A percentile compares a stretch with the other conserved stretches of the same genome.
These are phyloP conservation scores for Myotis vivesi DNA, from an alignment of 2,797 vertebrate species.

Conservation along the genomic window DNA sequence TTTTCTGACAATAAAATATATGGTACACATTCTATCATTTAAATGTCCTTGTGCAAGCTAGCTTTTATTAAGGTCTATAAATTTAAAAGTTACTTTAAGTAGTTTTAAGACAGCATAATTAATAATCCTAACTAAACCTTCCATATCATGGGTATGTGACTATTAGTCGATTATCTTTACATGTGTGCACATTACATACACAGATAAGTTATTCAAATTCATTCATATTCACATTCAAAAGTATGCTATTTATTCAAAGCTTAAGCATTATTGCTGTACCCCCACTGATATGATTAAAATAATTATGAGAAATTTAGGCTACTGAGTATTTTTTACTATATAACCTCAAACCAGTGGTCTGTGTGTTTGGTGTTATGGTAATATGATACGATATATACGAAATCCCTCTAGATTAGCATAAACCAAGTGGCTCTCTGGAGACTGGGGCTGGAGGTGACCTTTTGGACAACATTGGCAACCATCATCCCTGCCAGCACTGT, in stretches of 20 bases:
- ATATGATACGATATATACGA: background rate
- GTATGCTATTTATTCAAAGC: constrained; percentile 13
- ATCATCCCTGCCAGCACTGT: background rate
- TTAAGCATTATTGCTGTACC: background rate
- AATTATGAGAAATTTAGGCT: background rate
- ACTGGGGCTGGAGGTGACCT: background rate
- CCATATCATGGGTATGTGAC: background rate
- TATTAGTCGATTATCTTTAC: background rate
- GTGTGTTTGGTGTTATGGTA: background rate
- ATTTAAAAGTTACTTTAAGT: background rate
- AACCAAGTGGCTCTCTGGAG: background rate
- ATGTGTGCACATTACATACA: background rate
- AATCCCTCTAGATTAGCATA: background rate
- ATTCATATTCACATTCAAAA: constrained; percentile 6
- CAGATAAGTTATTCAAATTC: background rate
- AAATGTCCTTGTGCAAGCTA: background rate
- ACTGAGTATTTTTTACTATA: constrained; percentile 10
- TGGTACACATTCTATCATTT: background rate
- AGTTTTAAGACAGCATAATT: constrained; percentile 22
- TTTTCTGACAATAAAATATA: background rate
- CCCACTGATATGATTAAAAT: background rate
- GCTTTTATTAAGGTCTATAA: background rate
- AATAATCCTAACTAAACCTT: constrained; percentile 34
- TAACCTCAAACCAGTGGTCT: background rate
- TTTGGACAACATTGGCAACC: background rate